Base-by-base conservation (phyloP, 2,888 invertebrate genomes). In the Brachynemurus nebulosus region DNA sequence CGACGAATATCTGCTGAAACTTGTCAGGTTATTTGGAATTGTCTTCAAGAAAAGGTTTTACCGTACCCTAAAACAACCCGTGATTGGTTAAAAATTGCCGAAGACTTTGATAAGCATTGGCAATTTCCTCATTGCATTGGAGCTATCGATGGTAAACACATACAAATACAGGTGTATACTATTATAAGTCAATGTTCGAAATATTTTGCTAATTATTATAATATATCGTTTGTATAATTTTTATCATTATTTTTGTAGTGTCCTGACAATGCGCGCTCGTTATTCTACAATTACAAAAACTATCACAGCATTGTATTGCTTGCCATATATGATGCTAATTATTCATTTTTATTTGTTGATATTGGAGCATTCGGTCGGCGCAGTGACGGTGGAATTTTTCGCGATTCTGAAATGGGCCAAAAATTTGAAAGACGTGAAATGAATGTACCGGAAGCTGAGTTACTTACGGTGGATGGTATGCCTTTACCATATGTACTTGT, bases 221-320 rank as follows among this genome's bases (percentile, higher is more conserved):
- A 7, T 7, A 23, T 4, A 30, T 14, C n/a, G 14, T 30, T 9
- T 9, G 14, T 30, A 30, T 30, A 30, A n/a, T 27, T 27, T 16
- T 35, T 11, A 36, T n/a, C n/a, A 16, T 18, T 17, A 6, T 36
- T 36, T 5, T 36, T 47, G 7, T 21, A 51, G 48, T 45, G 47
- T 47, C 50, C 50, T 21, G 39, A 45, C 27, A 40, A 48, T 36
- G 35, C 47, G 38, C 50, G 52, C 3, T 51, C 50, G 1, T 16
- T 30, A 6, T 51, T 42, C 40, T 50, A 16, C 23, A 52, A 54
- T 39, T 51, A 51, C 19, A 54, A 53, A 34, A 14, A 44, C 5
- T 30, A 23, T 14, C 47, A 49, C 35, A 52, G 53, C 40, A 48
- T 52, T 34, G 47, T 49, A 33, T 35, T 53, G 3, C 25, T 54